Percentiles rank a stretch among this genome's conserved stretches.
These are phyloP conservation scores for Cyaniris semiargus DNA, from an alignment of 2,888 invertebrate genomes.

Conservation along the genomic window DNA sequence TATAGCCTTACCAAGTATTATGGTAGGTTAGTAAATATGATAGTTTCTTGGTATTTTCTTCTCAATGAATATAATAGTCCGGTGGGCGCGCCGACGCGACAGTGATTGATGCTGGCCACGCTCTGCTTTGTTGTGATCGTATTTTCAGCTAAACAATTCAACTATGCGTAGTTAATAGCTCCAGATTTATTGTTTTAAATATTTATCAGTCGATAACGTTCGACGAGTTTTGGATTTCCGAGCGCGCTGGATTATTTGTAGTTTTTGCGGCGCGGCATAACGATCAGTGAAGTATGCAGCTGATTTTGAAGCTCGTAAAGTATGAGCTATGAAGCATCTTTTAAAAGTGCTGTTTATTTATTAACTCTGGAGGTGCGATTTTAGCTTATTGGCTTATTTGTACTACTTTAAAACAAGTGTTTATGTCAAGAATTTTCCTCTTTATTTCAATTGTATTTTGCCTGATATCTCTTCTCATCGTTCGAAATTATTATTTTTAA, in stretches of 20 bases:
- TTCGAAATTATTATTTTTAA: background rate
- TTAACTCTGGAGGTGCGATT: background rate
- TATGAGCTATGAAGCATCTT: background rate
- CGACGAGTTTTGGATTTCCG: slow-evolving; percentile 11
- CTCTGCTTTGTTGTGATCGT: slow-evolving; percentile 33
- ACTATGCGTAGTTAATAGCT: slow-evolving; percentile 28
- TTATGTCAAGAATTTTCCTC: background rate
- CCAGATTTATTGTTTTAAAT: slow-evolving; percentile 30
- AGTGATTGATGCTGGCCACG: slow-evolving; percentile 39
- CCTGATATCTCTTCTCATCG: background rate
- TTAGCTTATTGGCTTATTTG: background rate
- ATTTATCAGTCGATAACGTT: slow-evolving; percentile 27
- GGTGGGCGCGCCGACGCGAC: slow-evolving; percentile 39
- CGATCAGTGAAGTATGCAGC: background rate
- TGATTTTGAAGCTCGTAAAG: background rate
- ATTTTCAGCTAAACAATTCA: slow-evolving; percentile 32
- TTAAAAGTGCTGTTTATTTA: background rate
- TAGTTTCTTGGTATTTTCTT: slow-evolving; percentile 14
- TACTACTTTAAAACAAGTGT: background rate
- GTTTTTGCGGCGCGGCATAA: background rate
- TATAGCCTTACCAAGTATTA: slow-evolving; percentile 18
- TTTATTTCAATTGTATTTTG: background rate
- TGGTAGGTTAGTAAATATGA: slow-evolving; percentile 33
- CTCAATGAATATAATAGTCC: slow-evolving; percentile 41
- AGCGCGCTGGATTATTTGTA: background rate